A percentile compares a stretch with the other conserved stretches of the same genome.
Conservation (phyloP, 1,140 invertebrate species). For the Heterodera carotae region DNA sequence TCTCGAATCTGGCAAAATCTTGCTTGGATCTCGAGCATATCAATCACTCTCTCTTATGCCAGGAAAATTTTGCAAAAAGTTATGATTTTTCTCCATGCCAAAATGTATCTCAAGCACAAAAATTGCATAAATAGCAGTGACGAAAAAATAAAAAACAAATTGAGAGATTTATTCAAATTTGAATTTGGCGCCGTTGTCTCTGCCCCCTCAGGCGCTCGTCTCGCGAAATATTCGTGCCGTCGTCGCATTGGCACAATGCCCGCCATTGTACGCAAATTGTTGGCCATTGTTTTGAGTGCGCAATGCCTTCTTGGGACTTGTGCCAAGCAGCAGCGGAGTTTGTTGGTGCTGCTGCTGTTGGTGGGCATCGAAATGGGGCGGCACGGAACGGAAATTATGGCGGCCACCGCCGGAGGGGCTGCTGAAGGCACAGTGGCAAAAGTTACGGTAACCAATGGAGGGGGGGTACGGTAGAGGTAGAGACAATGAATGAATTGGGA, state of each 20-base stretch:
- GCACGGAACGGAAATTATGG: background rate
- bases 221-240: background rate
- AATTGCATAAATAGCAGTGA: too few relatives aligned
- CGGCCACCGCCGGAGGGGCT: background rate
- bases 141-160: too few relatives aligned
- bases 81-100: too few relatives aligned
- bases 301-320: constrained; percentile 20
- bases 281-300: constrained; percentile 17
- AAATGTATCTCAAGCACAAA: too few relatives aligned
- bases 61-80: too few relatives aligned
- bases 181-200: background rate
- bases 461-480: background rate
- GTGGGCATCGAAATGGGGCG: constrained; percentile 2
- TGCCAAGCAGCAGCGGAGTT: constrained; percentile 24
- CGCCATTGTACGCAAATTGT: constrained; percentile 8
- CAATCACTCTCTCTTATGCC: too few relatives aligned
- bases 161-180: background rate
- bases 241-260: background rate
- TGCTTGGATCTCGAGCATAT: too few relatives aligned
- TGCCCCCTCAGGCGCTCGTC: background rate
- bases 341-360: constrained; percentile 12
- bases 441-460: background rate
- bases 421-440: background rate
- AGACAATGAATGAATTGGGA: too few relatives aligned
- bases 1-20: too few relatives aligned